These are phyloP conservation scores for Potorous gilbertii DNA, from an alignment of 2,797 vertebrate genomes.

Conservation along the genomic window DNA sequence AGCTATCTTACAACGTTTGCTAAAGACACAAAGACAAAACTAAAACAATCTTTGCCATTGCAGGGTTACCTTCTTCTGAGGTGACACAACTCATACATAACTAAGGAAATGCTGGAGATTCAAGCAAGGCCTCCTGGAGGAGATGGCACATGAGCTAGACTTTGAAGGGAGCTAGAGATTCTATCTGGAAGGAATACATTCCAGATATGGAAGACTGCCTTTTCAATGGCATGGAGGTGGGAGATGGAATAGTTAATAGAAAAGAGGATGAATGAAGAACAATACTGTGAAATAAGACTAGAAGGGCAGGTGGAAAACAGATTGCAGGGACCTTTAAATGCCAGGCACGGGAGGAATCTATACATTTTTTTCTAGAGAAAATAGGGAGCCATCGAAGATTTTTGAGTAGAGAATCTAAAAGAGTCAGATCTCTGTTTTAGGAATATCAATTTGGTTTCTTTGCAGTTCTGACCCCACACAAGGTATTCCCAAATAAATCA, in stretches of 20 bases:
- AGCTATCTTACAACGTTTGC: background rate
- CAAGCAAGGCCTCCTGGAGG: background rate
- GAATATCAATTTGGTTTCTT: background rate
- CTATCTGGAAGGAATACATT: background rate
- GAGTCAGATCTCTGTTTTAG: background rate
- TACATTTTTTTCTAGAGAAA: background rate
- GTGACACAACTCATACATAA: background rate
- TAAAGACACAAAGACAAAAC: background rate
- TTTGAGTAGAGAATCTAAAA: background rate
- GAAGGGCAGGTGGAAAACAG: background rate
- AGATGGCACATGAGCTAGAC: background rate
- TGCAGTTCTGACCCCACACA: background rate
- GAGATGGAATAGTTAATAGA: background rate
- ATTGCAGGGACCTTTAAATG: background rate
- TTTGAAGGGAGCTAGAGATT: background rate
- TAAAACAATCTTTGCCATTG: background rate
- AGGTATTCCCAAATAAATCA: background rate
- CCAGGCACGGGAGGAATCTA: background rate
- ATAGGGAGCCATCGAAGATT: background rate
- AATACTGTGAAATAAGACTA: background rate
- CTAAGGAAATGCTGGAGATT: background rate
- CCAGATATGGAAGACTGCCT: background rate
- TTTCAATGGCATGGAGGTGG: background rate
- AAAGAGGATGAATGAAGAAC: background rate
- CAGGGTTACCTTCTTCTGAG: background rate